A percentile compares a stretch with the other conserved stretches of the same genome.
Conservation (phyloP, 2,113 vertebrate genomes). For the Porphyrio hochstetteri region DNA sequence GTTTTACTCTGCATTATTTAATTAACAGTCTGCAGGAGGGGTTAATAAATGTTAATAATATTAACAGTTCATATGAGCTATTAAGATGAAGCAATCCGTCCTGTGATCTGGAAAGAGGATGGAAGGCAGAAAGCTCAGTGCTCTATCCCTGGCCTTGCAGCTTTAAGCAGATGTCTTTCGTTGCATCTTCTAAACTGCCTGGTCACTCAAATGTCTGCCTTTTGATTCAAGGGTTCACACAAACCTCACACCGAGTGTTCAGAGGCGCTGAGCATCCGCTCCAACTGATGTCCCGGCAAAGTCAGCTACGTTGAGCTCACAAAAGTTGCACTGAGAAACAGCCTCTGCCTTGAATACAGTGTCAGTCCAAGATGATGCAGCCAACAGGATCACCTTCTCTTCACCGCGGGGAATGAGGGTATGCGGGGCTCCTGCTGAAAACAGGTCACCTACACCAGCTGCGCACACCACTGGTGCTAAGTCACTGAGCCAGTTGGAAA, state of each 20-base stretch:
- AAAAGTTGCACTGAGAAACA: not conserved
- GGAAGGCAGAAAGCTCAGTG: not conserved
- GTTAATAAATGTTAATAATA: constrained; percentile 58
- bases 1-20: constrained; percentile 40
- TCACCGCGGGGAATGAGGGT: not conserved
- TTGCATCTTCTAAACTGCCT: not conserved
- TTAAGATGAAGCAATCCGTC: not conserved
- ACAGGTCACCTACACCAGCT: constrained; percentile 46
- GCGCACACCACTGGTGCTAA: not conserved
- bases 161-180: not conserved
- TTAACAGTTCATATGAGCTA: not conserved
- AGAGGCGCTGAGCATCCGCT: not conserved
- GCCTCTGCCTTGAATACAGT: not conserved
- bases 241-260: not conserved
- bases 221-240: not conserved
- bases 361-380: not conserved
- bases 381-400: constrained; percentile 3
- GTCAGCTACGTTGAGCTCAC: not conserved
- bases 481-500: constrained; percentile 21
- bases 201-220: not conserved
- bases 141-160: not conserved
- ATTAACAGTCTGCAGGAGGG: constrained; percentile 23
- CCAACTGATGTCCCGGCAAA: not conserved
- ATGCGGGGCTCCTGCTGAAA: constrained; percentile 6
- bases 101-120: not conserved